Percentiles rank a stretch among this genome's conserved stretches.
Conservation (phyloP, 30 jellyfish, hydroid and myxozoan genomes). For the Pelagia noctiluca region DNA sequence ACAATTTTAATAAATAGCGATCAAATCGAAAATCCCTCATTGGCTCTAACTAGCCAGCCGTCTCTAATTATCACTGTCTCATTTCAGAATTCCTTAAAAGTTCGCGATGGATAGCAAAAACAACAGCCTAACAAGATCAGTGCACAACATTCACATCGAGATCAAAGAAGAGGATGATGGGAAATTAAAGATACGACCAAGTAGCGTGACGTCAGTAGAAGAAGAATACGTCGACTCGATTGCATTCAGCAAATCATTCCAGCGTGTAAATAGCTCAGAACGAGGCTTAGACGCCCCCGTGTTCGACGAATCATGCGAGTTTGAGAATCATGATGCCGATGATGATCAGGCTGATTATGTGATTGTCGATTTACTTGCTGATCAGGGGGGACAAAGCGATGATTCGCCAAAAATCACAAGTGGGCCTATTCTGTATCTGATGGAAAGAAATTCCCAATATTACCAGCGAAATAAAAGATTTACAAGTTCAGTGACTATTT, state of each 20-base stretch:
- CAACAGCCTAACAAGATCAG: constrained; percentile 10
- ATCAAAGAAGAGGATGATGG: constrained; percentile 48
- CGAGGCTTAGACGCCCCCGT: not conserved
- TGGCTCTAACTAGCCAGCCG: no score
- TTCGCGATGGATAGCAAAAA: not conserved
- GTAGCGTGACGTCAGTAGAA: constrained; percentile 22
- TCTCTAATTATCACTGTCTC: no score
- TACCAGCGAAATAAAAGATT: not conserved
- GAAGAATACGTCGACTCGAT: constrained; percentile 15
- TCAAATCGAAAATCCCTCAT: no score
- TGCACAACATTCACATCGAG: constrained; percentile 59
- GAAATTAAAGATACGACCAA: constrained; percentile 41
- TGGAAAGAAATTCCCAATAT: constrained; percentile 29
- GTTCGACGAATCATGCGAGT: not conserved
- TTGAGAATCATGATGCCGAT: not conserved
- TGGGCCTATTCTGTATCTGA: constrained; percentile 50
- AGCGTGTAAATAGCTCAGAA: not conserved
- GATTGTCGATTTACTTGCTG: constrained; percentile 30
- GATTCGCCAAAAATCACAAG: not conserved
- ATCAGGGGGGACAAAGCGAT: not conserved
- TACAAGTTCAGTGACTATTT: constrained; percentile 35
- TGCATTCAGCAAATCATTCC: not conserved
- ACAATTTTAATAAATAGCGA: no score
- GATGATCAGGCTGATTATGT: constrained; percentile 27
- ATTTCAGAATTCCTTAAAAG: no score